These are phyloP conservation scores for Nerophis lumbriciformis DNA, from an alignment of 2,113 vertebrate species.

Conservation along the genomic window DNA sequence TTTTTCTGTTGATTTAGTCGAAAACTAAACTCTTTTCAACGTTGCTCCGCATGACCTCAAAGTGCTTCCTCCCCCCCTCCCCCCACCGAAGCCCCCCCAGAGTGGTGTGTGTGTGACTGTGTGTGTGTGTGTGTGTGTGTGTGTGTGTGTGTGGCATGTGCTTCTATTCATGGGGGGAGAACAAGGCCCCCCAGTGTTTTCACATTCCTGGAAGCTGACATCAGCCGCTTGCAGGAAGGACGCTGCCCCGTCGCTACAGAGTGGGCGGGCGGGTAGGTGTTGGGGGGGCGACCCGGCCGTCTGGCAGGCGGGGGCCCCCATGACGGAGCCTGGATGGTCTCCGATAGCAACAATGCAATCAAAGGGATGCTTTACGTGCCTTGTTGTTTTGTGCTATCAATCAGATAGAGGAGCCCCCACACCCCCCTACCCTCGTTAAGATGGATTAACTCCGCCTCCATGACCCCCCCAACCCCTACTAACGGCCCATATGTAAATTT, in stretches of 20 bases:
- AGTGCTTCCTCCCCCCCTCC: background rate
- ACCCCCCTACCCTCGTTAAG: conserved; percentile 33
- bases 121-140: too few species aligned
- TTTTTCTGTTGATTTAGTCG: too few species aligned
- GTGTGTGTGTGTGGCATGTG: conserved; percentile 57
- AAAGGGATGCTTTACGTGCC: conserved; percentile 64
- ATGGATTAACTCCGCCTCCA: conserved; percentile 49
- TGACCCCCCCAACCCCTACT: conserved; percentile 7
- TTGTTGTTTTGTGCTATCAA: conserved; percentile 63
- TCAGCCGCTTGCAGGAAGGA: conserved; percentile 59
- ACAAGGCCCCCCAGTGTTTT: conserved; percentile 70
- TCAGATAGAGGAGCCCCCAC: conserved; percentile 37
- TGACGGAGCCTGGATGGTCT: conserved; percentile 10
- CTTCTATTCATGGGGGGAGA: conserved; percentile 43
- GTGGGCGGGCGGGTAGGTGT: conserved; percentile 49
- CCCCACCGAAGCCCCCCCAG: background rate
- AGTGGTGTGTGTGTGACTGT: conserved; percentile 41
- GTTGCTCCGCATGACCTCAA: background rate
- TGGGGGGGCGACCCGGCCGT: conserved; percentile 37
- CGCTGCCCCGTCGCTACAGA: conserved; percentile 12
- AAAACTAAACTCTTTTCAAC: background rate
- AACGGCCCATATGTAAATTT: conserved; percentile 54
- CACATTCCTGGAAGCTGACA: conserved; percentile 64
- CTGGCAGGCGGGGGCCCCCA: conserved; percentile 34
- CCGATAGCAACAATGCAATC: conserved; percentile 59